phyloP scores from a whole-genome alignment of 2,797 vertebrate genomes.

The Trachops cirrhosus region DNA sequence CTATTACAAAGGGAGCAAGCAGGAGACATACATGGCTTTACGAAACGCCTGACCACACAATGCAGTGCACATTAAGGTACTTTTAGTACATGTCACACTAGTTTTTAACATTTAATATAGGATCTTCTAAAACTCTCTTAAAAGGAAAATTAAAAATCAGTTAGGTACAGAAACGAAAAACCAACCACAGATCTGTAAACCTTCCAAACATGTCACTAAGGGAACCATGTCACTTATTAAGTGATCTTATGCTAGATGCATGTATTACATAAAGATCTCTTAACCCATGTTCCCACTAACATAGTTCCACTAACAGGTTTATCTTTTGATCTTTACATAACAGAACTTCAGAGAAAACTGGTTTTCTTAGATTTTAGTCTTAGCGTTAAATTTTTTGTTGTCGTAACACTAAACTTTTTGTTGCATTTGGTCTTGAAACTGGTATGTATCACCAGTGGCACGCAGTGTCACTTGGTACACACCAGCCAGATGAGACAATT shows the following conservation, averaged over 20 bases:
- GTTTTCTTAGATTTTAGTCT: not conserved
- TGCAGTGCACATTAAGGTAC: not conserved
- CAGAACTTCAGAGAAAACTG: not conserved
- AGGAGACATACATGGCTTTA: not conserved
- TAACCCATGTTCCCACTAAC: not conserved
- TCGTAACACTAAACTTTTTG: not conserved
- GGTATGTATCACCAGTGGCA: not conserved
- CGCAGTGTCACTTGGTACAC: not conserved
- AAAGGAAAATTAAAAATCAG: not conserved
- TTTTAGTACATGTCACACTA: not conserved
- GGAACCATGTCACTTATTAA: not conserved
- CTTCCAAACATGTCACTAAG: not conserved
- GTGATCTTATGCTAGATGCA: not conserved
- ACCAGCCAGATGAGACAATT: not conserved
- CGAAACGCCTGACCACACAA: conserved; percentile 22
- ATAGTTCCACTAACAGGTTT: not conserved
- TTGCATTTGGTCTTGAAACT: not conserved
- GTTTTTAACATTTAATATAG: not conserved
- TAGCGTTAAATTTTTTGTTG: not conserved
- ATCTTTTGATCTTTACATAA: not conserved
- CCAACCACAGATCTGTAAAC: not conserved
- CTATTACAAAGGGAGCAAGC: not conserved
- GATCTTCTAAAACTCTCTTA: not conserved
- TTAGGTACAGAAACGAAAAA: not conserved
- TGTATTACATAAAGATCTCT: not conserved